These are phyloP conservation scores for Darevskia mixta DNA, from an alignment of 2,797 vertebrate species.

Conservation along the genomic window DNA sequence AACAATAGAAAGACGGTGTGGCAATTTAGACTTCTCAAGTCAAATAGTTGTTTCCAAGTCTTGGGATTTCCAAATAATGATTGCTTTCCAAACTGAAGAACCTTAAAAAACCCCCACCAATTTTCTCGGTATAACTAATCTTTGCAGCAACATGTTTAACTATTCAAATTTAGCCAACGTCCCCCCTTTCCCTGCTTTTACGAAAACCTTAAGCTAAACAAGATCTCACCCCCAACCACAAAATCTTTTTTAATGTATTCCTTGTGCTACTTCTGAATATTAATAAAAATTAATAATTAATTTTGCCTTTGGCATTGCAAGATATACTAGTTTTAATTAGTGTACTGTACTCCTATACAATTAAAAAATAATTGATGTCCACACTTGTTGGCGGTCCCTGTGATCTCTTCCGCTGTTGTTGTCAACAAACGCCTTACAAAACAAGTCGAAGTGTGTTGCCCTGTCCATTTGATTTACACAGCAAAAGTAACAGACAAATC, in stretches of 20 bases:
- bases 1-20: slow-evolving; percentile 60
- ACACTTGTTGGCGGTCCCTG: slow-evolving; percentile 91
- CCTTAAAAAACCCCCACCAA: slow-evolving; percentile 53
- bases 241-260: slow-evolving; percentile 99
- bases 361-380: slow-evolving; percentile 99
- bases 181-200: slow-evolving; percentile 61
- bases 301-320: slow-evolving; percentile 99
- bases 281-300: slow-evolving; percentile 99
- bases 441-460: slow-evolving; percentile 83
- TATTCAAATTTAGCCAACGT: slow-evolving; percentile 80
- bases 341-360: slow-evolving; percentile 99
- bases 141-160: slow-evolving; percentile 57
- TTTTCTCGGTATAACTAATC: slow-evolving; percentile 61
- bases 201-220: slow-evolving; percentile 84
- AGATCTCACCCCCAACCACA: slow-evolving; percentile 92
- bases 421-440: slow-evolving; percentile 89
- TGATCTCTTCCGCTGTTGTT: slow-evolving; percentile 94
- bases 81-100: slow-evolving; percentile 46
- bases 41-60: slow-evolving; percentile 58
- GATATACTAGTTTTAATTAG: slow-evolving; percentile 99
- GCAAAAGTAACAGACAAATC: slow-evolving; percentile 83
- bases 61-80: slow-evolving; percentile 48
- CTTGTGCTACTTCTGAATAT: slow-evolving; percentile 99
- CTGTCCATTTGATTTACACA: slow-evolving; percentile 84
- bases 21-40: slow-evolving; percentile 61